Percentiles rank a stretch among this genome's conserved stretches.
Conservation (phyloP, 2,113 vertebrate genomes). For the Azemiops feae region DNA sequence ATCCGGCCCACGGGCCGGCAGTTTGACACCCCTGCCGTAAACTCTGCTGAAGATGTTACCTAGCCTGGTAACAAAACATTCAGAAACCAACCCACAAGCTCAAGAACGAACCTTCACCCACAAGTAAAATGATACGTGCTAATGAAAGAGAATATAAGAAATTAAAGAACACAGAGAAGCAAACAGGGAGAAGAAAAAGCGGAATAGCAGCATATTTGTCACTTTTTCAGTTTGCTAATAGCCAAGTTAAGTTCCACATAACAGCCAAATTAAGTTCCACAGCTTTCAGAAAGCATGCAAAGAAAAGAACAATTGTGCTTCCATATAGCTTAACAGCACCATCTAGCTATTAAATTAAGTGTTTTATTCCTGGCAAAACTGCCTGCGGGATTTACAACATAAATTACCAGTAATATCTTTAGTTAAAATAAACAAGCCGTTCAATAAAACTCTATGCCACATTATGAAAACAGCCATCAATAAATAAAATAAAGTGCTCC, state of each 20-base stretch:
- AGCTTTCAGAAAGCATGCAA: not conserved
- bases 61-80: too few species aligned
- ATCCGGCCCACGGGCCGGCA: too few species aligned
- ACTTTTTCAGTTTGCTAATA: not conserved
- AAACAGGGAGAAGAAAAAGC: not conserved
- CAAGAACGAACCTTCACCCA: too few species aligned
- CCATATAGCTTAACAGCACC: constrained; percentile 45
- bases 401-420: not conserved
- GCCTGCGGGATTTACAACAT: not conserved
- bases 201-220: not conserved
- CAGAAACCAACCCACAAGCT: too few species aligned
- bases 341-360: constrained; percentile 45
- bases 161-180: not conserved
- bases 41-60: too few species aligned
- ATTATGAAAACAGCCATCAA: not conserved
- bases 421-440: not conserved
- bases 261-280: not conserved
- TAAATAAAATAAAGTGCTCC: not conserved
- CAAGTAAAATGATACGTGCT: not conserved
- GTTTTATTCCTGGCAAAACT: not conserved
- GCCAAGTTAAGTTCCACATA: not conserved
- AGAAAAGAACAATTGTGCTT: constrained; percentile 7
- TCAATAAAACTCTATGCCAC: not conserved
- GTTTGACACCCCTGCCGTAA: too few species aligned
- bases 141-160: not conserved